Base-by-base conservation (phyloP, 2,888 invertebrate species). In the Thereva unica region DNA sequence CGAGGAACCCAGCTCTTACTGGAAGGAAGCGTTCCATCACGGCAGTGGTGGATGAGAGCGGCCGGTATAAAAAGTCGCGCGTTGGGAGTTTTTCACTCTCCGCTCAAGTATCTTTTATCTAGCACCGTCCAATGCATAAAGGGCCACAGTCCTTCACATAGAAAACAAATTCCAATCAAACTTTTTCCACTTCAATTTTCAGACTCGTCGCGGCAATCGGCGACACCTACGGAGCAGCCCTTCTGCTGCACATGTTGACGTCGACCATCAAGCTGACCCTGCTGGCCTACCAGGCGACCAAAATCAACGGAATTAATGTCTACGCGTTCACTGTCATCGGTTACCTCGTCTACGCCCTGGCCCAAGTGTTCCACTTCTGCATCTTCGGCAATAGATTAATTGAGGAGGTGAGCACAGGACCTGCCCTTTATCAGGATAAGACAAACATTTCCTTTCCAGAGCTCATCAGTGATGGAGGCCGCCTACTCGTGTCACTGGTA, bases 401-500 rank as follows among this genome's bases (percentile, higher is more conserved):
- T 77, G 93, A 93, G 83, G 93, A 93, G 87, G 92, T 92, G 56
- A 23, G 34, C 47, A 23, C 23, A 8, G 7, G 23, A 35, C n/a
- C 2, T 42, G 23, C 38, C 45, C 54, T 66, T 53, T 59, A 8
- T 40, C 37, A 44, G 35, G 54, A 45, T 10, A 38, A 42, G 12
- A 40, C 23, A 42, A 65, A n/a, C 49, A 42, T 47, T 68, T 75
- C 76, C 71, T 67, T 68, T 67, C n/a, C 77, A 93, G 92, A 93
- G 93, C 75, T 92, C 93, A 68, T 93, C 93, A 3, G 93, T 93
- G 4, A 93, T 93, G 93, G 93, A 93, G 81, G 93, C 93, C 1
- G 93, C 93, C 0, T 93, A 93, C 81, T 92, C 92, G 55, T 93
- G 93, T 74, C 92, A 92, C 72, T 93, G 93, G 93, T 93, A 93